phyloP scores from a whole-genome alignment of 2,888 invertebrate genomes.

The Strigamia maritima region DNA sequence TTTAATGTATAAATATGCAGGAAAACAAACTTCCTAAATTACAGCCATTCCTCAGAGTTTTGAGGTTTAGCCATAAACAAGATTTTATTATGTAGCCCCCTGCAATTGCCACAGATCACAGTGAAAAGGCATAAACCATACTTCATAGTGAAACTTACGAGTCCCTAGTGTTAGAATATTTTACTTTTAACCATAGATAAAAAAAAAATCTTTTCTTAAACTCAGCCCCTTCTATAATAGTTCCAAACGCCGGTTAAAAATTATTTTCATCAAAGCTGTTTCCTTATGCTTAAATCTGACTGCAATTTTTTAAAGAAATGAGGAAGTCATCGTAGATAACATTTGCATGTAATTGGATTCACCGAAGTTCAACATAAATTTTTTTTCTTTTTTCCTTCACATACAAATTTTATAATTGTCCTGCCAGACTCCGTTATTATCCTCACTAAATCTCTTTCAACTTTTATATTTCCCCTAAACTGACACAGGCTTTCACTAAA shows the following conservation, averaged over 20 bases:
- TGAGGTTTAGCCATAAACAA: conserved; percentile 30
- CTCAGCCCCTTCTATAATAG: neutral
- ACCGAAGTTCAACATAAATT: conserved; percentile 6
- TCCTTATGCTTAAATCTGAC: neutral
- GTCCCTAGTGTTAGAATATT: conserved; percentile 26
- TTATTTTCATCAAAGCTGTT: conserved; percentile 31
- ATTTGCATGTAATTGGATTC: conserved; percentile 34
- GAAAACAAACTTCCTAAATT: conserved; percentile 8
- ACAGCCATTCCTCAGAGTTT: conserved; percentile 20
- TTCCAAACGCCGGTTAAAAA: neutral
- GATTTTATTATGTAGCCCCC: conserved; percentile 26
- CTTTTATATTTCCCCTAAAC: conserved; percentile 17
- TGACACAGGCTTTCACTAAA: conserved; percentile 3
- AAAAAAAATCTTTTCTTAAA: conserved; percentile 5
- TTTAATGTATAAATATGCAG: neutral
- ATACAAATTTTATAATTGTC: conserved; percentile 34
- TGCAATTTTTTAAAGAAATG: neutral
- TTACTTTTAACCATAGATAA: neutral
- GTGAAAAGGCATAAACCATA: conserved; percentile 32
- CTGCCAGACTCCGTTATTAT: conserved; percentile 27
- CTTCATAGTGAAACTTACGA: conserved; percentile 23
- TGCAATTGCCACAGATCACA: conserved; percentile 25
- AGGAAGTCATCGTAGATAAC: conserved; percentile 10
- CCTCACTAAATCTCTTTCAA: neutral
- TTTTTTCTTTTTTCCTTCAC: conserved; percentile 11